Evolutionary conservation across 2,888 invertebrate genomes (phyloP).

Genomic region (Hirtodrosophila duncani): DNA sequence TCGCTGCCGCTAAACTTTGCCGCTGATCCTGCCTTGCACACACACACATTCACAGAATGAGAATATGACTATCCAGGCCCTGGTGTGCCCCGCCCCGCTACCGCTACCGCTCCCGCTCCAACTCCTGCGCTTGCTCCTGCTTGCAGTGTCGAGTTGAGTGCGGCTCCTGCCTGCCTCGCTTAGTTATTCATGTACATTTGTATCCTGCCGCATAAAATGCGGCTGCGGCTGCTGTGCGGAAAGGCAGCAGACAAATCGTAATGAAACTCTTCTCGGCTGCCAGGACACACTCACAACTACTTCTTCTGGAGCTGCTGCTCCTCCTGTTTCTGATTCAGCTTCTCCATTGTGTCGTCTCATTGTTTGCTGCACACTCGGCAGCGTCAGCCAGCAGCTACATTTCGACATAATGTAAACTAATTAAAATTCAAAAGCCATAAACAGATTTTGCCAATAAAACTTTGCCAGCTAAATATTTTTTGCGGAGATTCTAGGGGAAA

Average conservation of each 20-base stretch:
- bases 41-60: constrained; percentile 22
- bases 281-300: constrained; percentile 59
- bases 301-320: constrained; percentile 37
- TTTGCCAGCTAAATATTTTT: constrained; percentile 74
- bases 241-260: constrained; percentile 72
- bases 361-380: constrained; percentile 16
- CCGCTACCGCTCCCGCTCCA: constrained; percentile 1
- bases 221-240: constrained; percentile 72
- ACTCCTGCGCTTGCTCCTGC: constrained; percentile 3
- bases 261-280: constrained; percentile 60
- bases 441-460: constrained; percentile 78
- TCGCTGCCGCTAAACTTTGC: constrained; percentile 56
- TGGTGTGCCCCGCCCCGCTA: too few relatives aligned
- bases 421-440: constrained; percentile 78
- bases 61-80: not conserved
- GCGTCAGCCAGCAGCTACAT: constrained; percentile 49
- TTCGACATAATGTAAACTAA: constrained; percentile 76
- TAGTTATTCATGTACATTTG: constrained; percentile 71
- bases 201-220: constrained; percentile 73
- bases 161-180: constrained; percentile 33
- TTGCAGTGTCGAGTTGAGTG: constrained; percentile 3
- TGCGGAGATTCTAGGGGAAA: constrained; percentile 33
- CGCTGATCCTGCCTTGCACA: constrained; percentile 52
- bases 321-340: constrained; percentile 30
- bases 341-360: constrained; percentile 12